These are phyloP conservation scores for Acipenser oxyrinchus DNA, from an alignment of 2,797 vertebrate genomes.

Conservation along the genomic window DNA sequence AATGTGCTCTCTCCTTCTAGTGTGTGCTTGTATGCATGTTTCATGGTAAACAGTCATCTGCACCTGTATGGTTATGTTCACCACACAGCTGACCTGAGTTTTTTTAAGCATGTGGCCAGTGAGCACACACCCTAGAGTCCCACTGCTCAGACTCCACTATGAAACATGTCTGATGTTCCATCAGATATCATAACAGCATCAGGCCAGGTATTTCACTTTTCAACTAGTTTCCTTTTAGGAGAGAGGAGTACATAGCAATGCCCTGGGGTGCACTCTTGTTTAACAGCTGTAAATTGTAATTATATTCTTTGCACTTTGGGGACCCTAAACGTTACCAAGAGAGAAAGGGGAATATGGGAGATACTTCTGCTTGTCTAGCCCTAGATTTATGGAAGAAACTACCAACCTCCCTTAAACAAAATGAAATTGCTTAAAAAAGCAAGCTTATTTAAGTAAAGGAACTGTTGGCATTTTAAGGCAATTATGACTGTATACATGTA, in stretches of 20 bases:
- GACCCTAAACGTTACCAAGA: too few relatives aligned
- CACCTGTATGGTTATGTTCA: neutral
- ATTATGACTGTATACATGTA: too few relatives aligned
- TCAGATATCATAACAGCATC: neutral
- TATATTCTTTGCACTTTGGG: too few relatives aligned
- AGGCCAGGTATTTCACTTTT: slow-evolving; percentile 1
- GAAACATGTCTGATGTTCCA: neutral
- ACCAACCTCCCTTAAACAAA: too few relatives aligned
- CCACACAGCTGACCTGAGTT: neutral
- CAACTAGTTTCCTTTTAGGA: neutral
- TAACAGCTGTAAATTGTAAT: too few relatives aligned
- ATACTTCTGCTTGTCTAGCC: too few relatives aligned
- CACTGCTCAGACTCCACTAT: neutral
- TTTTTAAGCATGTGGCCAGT: neutral
- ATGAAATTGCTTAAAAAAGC: too few relatives aligned
- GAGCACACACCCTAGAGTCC: neutral
- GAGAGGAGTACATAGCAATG: neutral
- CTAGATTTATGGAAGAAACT: too few relatives aligned
- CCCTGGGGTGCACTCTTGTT: too few relatives aligned
- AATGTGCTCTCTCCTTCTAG: neutral
- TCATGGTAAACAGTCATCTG: neutral
- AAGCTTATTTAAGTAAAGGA: too few relatives aligned
- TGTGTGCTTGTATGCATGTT: neutral
- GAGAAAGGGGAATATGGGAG: too few relatives aligned
- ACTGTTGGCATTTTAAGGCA: too few relatives aligned